A percentile compares a stretch with the other conserved stretches of the same genome.
These are phyloP conservation scores for Syngnathus scovelli DNA, from an alignment of 2,113 vertebrate species.

Conservation along the genomic window DNA sequence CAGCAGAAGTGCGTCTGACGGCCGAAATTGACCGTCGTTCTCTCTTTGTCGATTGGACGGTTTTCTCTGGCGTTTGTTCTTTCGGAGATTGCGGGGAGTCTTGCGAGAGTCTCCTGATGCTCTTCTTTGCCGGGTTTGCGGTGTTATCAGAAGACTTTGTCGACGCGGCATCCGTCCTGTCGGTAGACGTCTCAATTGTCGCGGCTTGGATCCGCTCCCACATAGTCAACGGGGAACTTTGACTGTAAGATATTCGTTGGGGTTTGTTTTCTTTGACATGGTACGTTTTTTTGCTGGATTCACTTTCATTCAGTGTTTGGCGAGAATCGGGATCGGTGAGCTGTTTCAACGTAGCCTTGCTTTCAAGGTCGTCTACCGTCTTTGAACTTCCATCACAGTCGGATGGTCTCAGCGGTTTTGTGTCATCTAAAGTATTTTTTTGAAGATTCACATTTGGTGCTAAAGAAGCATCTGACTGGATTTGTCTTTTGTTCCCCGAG, in stretches of 20 bases:
- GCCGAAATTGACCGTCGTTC: not conserved
- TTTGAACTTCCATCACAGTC: not conserved
- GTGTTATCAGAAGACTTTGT: too few species aligned
- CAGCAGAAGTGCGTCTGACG: conserved; percentile 1
- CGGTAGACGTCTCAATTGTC: not conserved
- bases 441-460: conserved; percentile 11
- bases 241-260: conserved; percentile 21
- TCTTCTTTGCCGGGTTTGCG: not conserved
- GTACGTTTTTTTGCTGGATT: conserved; percentile 8
- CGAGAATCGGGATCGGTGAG: not conserved
- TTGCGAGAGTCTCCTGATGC: not conserved
- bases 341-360: not conserved
- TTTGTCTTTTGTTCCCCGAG: not conserved
- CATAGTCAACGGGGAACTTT: not conserved
- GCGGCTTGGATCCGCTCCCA: not conserved
- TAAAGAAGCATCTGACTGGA: conserved; percentile 13
- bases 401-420: not conserved
- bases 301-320: conserved; percentile 10
- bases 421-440: conserved; percentile 15
- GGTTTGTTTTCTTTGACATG: conserved; percentile 8
- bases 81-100: not conserved
- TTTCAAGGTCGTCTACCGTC: not conserved
- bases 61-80: conserved; percentile 20
- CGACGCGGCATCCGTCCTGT: not conserved
- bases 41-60: not conserved